These are phyloP conservation scores for Invenusta paracnida DNA, from an alignment of 2,888 invertebrate species.

Conservation along the genomic window DNA sequence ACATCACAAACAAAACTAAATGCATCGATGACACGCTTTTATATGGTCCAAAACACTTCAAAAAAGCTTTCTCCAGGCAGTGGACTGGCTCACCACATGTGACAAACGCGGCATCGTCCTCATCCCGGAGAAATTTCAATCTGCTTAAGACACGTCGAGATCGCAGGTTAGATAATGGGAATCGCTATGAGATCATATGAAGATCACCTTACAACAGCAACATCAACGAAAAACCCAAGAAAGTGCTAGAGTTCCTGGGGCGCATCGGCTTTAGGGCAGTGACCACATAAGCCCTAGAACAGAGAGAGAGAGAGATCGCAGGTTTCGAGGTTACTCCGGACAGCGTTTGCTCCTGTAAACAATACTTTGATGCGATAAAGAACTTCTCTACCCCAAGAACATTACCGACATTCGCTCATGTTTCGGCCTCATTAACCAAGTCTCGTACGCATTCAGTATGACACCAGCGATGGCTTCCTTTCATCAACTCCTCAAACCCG, in stretches of 20 bases:
- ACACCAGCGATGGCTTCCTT: slow-evolving; percentile 38
- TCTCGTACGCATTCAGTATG: too few relatives aligned
- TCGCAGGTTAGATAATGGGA: too few relatives aligned
- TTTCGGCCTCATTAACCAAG: not conserved
- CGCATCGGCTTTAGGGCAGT: too few relatives aligned
- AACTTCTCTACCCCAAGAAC: slow-evolving; percentile 2
- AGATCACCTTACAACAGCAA: too few relatives aligned
- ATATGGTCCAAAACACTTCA: not conserved
- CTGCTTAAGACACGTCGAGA: slow-evolving; percentile 48
- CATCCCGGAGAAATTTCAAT: slow-evolving; percentile 49
- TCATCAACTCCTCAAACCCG: not conserved
- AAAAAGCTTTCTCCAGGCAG: not conserved
- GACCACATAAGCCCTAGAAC: too few relatives aligned
- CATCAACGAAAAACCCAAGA: too few relatives aligned
- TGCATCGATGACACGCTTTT: not conserved
- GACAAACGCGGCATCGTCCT: not conserved
- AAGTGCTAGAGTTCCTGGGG: too few relatives aligned
- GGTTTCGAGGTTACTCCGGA: slow-evolving; percentile 48
- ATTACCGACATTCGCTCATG: slow-evolving; percentile 14
- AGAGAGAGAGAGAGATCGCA: slow-evolving; percentile 47
- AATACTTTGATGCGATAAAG: slow-evolving; percentile 10
- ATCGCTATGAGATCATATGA: too few relatives aligned
- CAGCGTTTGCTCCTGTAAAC: slow-evolving; percentile 1
- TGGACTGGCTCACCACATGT: not conserved
- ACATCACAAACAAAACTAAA: not conserved